phyloP scores from a whole-genome alignment of 2,113 vertebrate genomes.

The Hemiscyllium ocellatum region DNA sequence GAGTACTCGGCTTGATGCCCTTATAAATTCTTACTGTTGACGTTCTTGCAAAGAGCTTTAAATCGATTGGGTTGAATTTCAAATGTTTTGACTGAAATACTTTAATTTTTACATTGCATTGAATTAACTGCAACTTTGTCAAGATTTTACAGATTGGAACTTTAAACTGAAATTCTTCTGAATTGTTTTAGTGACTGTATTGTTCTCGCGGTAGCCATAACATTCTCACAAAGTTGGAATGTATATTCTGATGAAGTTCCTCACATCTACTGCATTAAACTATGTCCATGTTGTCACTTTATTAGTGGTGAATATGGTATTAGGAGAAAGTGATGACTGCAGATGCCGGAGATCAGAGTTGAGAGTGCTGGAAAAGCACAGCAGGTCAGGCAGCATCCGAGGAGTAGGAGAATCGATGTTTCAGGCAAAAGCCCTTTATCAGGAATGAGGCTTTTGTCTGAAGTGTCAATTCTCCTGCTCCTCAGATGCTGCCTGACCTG shows the following conservation, averaged over 20 bases:
- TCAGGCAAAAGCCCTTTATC: no score
- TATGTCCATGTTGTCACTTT: not conserved
- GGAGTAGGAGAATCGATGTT: no score
- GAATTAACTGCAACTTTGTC: not conserved
- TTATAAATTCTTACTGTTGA: not conserved
- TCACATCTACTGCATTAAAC: not conserved
- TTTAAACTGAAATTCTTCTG: not conserved
- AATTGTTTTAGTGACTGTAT: not conserved
- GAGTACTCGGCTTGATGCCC: not conserved
- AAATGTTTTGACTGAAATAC: not conserved
- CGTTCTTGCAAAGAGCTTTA: not conserved
- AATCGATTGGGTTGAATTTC: not conserved
- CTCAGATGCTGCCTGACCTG: no score
- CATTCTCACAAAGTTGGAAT: not conserved
- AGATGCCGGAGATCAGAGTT: no score
- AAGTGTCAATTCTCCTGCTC: no score
- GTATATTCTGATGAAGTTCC: not conserved
- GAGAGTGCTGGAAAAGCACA: no score
- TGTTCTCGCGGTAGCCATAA: not conserved
- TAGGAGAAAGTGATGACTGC: no score
- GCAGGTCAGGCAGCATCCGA: no score
- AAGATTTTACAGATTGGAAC: not conserved
- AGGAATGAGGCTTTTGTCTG: no score
- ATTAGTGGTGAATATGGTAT: not conserved
- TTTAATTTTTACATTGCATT: not conserved